These are phyloP conservation scores for Lasioglossum villosulum DNA, from an alignment of 2,888 invertebrate genomes.

Conservation along the genomic window DNA sequence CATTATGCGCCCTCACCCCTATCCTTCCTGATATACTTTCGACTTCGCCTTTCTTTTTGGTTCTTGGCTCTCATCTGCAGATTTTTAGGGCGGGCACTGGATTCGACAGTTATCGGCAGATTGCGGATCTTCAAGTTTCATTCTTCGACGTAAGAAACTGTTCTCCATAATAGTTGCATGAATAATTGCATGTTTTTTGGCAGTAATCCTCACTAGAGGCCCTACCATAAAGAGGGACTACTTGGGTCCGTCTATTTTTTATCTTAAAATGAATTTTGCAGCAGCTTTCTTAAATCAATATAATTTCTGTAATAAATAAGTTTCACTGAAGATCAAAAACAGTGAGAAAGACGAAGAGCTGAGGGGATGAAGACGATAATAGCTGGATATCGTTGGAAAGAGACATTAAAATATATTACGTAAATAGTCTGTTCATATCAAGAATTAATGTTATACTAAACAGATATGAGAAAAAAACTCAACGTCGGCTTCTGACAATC, in stretches of 20 bases:
- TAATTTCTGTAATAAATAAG: too few relatives aligned
- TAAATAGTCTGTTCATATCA: neutral
- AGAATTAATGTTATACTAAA: neutral
- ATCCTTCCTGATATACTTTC: constrained; percentile 50
- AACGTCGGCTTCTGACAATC: neutral
- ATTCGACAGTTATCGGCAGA: too few relatives aligned
- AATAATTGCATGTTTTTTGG: too few relatives aligned
- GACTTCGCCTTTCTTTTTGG: constrained; percentile 4
- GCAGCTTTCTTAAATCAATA: too few relatives aligned
- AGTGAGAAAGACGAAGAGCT: neutral
- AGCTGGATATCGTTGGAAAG: neutral
- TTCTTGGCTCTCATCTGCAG: neutral
- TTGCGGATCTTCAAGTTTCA: too few relatives aligned
- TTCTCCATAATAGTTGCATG: too few relatives aligned
- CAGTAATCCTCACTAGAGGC: too few relatives aligned
- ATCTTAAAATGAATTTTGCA: too few relatives aligned
- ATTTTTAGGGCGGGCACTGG: neutral
- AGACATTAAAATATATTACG: too few relatives aligned
- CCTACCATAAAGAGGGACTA: too few relatives aligned
- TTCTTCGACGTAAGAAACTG: neutral
- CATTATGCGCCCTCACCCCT: constrained; percentile 31
- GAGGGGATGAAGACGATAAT: neutral
- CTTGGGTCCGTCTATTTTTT: too few relatives aligned
- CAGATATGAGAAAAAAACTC: too few relatives aligned
- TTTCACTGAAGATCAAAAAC: neutral